phyloP scores from a whole-genome alignment of 2,113 vertebrate species.

The Calidris pugnax region DNA sequence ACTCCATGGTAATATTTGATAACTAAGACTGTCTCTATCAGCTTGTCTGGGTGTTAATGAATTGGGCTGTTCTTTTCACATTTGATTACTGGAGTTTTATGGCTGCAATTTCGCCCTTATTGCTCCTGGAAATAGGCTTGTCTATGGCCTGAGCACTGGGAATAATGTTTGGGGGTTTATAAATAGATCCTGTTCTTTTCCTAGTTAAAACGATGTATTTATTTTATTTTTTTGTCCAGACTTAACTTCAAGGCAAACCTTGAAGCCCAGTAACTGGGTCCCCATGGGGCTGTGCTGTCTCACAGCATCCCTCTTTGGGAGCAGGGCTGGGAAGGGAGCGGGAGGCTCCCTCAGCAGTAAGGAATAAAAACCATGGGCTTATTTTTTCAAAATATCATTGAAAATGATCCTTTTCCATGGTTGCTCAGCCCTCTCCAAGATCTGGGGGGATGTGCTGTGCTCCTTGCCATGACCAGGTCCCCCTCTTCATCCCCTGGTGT shows the following conservation, averaged over 20 bases:
- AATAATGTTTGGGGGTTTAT: background rate
- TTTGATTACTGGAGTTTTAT: constrained; percentile 66
- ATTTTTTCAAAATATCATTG: background rate
- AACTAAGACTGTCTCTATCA: constrained; percentile 73
- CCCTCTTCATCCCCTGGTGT: rapidly evolving
- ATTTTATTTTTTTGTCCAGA: background rate
- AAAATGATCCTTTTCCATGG: background rate
- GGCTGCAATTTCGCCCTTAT: constrained; percentile 41
- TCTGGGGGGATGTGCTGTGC: background rate
- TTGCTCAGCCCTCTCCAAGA: background rate
- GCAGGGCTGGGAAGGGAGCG: background rate
- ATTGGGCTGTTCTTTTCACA: constrained; percentile 72
- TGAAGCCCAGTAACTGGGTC: background rate
- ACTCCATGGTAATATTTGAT: constrained; percentile 59
- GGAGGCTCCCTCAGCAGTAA: background rate
- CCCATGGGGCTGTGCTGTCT: background rate
- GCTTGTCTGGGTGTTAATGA: constrained; percentile 71
- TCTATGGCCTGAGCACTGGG: background rate
- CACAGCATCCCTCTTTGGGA: background rate
- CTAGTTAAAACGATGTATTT: background rate
- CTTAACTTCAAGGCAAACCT: background rate
- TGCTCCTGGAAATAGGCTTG: constrained; percentile 47
- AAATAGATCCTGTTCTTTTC: background rate
- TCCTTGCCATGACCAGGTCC: no score
- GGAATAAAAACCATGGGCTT: background rate